phyloP scores from a whole-genome alignment of 2,888 invertebrate genomes.

The Limnephilus rhombicus region DNA sequence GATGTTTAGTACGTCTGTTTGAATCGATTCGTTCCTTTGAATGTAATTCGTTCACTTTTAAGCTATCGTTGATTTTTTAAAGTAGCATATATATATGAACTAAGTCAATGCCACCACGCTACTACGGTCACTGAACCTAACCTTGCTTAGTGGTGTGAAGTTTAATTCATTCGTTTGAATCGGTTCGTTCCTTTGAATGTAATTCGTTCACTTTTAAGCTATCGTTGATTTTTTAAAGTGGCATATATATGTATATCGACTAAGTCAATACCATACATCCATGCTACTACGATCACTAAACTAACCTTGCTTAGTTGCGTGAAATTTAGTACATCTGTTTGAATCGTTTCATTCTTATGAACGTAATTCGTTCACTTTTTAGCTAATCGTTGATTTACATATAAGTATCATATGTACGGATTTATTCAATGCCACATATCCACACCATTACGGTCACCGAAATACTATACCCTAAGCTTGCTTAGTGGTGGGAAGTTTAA shows the following conservation, averaged over 20 bases:
- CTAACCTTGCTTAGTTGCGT: too few relatives aligned
- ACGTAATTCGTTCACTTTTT: too few relatives aligned
- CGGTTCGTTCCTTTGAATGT: background rate
- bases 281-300: background rate
- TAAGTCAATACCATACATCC: background rate
- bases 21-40: background rate
- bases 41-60: background rate
- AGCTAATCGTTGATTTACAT: background rate
- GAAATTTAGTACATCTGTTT: too few relatives aligned
- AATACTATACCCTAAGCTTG: background rate
- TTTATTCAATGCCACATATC: too few relatives aligned
- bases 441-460: background rate
- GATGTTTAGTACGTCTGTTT: background rate
- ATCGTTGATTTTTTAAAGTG: too few relatives aligned
- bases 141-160: background rate
- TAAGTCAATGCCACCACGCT: background rate
- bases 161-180: background rate
- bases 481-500: background rate
- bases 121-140: background rate
- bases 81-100: background rate
- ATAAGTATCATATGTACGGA: too few relatives aligned
- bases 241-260: background rate
- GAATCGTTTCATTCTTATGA: too few relatives aligned
- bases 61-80: too few relatives aligned
- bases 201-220: background rate